phyloP scores from a whole-genome alignment of 2,888 invertebrate species.

The Acrocyrtus sp. region DNA sequence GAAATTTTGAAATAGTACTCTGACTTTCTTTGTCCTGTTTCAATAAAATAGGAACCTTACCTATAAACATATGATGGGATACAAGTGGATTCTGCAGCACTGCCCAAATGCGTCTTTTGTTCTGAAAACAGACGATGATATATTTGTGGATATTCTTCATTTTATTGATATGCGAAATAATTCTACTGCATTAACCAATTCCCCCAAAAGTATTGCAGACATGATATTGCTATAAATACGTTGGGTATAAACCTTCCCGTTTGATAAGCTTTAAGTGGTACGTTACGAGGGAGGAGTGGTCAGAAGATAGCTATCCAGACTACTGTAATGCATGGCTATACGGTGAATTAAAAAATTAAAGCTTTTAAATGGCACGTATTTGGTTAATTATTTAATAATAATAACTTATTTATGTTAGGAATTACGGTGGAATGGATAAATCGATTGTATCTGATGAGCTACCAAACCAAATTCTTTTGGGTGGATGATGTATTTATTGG shows the following conservation, averaged over 20 bases:
- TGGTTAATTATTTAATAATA: no score
- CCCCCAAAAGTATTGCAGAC: not conserved
- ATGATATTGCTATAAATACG: slow-evolving; percentile 1
- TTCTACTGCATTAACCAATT: not conserved
- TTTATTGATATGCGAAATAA: slow-evolving; percentile 50
- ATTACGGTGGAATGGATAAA: not conserved
- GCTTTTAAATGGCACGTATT: no score
- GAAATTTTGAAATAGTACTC: no score
- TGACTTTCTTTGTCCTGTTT: no score
- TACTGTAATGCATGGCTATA: slow-evolving; percentile 13
- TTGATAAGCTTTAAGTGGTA: slow-evolving; percentile 14
- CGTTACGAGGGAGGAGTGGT: slow-evolving; percentile 29
- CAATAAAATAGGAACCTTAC: slow-evolving; percentile 63
- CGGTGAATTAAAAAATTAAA: no score
- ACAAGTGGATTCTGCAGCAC: slow-evolving; percentile 62
- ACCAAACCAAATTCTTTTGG: not conserved
- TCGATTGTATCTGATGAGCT: not conserved
- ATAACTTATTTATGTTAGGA: no score
- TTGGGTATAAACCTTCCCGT: not conserved
- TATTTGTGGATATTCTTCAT: slow-evolving; percentile 63
- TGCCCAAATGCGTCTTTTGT: slow-evolving; percentile 62
- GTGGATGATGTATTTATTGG: slow-evolving; percentile 17
- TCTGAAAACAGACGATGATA: slow-evolving; percentile 64
- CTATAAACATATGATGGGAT: slow-evolving; percentile 64
- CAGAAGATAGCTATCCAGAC: slow-evolving; percentile 18